Base-by-base conservation (phyloP, 30 jellyfish, hydroid and myxozoan genomes). In the Cassiopea andromeda region DNA sequence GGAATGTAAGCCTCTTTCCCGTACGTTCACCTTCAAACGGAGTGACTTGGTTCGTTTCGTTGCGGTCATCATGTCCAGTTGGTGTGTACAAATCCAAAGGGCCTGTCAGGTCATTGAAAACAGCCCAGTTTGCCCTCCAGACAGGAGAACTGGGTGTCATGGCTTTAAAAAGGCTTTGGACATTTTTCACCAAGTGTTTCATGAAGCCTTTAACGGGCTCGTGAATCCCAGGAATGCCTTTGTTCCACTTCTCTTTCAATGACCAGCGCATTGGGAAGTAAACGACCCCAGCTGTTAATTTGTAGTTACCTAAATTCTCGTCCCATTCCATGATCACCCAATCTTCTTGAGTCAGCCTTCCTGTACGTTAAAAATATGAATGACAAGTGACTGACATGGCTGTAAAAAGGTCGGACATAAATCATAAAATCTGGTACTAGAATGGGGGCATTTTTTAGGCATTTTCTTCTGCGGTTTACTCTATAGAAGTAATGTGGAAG, bases 191-290 rank as follows among this genome's bases (percentile, higher is more conserved):
- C 48, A 93, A 80, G 61, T 93, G 94, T 54, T 83, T 83, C 92
- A 84, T 88, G 90, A 93, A 93, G 16, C 89, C 92, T 18, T 89
- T 76, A 48, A 93, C 98, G 6, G 98, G 98, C 74, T 16, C 60
- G 60, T 93, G 98, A 47, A 93, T 93, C 4, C 92, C 97, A 3
- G 91, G 94, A 80, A 93, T 80, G 48, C 93, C 84, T 73, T 93
- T 93, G 85, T 89, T 88, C 90, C 93, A 93, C 48, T 93, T 93
- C 17, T 84, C 98, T 13, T 44, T 66, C 38, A 93, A 78, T 27
- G 98, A 87, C 98, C 98, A 93, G 45, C 98, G 83, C 98, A 93
- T 93, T 48, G 98, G 98, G 86, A 93, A 93, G 84, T 80, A 93
- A 12, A 93, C 94, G 44, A 93, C 67, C 12, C 97, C 98, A 16